Conservation (phyloP, 2,113 vertebrate genomes). For the Thamnaconus septentrionalis region DNA sequence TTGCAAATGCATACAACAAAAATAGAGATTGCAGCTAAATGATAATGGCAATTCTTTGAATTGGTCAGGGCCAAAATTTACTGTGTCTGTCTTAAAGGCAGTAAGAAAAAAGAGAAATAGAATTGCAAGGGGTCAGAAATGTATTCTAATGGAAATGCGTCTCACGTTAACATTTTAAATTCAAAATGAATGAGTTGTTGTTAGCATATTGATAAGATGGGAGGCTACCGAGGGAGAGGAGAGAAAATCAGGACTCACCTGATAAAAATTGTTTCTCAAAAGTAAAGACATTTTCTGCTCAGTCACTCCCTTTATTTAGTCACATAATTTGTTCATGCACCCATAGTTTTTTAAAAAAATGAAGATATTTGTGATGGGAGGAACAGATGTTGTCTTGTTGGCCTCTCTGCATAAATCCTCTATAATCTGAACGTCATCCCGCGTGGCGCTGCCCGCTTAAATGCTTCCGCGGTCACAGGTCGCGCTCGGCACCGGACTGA, state of each 20-base stretch:
- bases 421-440: constrained; percentile 62
- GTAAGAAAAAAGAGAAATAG: too few relatives aligned
- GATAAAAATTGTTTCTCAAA: background rate
- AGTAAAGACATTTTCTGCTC: background rate
- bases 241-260: background rate
- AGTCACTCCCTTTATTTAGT: background rate
- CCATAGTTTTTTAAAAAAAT: constrained; percentile 1
- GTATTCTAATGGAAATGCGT: too few relatives aligned
- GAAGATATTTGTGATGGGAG: constrained; percentile 23
- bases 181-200: too few relatives aligned
- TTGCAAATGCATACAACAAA: too few relatives aligned
- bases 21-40: too few relatives aligned
- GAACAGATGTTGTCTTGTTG: constrained; percentile 40
- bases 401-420: constrained; percentile 55
- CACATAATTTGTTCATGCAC: background rate
- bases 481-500: constrained; percentile 1
- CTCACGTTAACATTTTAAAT: too few relatives aligned
- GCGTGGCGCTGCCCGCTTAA: constrained; percentile 35
- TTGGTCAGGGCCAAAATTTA: too few relatives aligned
- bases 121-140: too few relatives aligned
- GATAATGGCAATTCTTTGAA: too few relatives aligned
- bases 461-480: constrained; percentile 17
- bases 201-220: background rate
- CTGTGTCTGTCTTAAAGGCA: too few relatives aligned
- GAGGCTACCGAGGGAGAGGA: background rate